Base-by-base conservation (phyloP, 2,888 invertebrate species). In the Linnaemya tessellans region DNA sequence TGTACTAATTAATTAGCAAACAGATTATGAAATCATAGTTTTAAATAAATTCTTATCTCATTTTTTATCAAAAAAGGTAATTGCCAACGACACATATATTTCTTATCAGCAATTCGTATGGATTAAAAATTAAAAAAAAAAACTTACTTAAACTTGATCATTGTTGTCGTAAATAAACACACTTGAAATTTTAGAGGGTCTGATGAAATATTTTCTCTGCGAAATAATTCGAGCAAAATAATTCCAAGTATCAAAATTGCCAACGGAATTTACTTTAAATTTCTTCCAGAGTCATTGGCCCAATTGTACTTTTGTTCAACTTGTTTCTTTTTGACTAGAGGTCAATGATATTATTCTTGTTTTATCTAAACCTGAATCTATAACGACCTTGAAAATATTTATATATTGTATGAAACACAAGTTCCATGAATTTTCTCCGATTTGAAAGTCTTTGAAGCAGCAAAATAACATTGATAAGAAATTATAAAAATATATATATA, bases 351-450 rank as follows among this genome's bases (percentile, higher is more conserved):
- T 65, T 46, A 30, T 30, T 30, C 3, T 46, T 46, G 0, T 54
- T 35, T 60, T 82, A 77, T 78, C 65, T 60, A 71, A 43, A 25
- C 54, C 64, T 49, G 49, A 77, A 70, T 77, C 60, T 70, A 56
- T 18, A 67, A 49, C 80, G 58, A 70, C 84, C 83, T 84, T 84
- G 83, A 49, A 64, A 73, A 74, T 38, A 67, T 65, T 74, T 78
- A 65, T 68, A 78, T 54, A 64, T 65, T 73, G 20, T 70, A 62
- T 38, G 46, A 58, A 60, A 49, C 22, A 56, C 68, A 80, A 84
- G 74, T 84, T 84, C 84, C 80, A 74, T 49, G 38, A 58, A 56
- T 74, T 70, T 64, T 20, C 56, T n/a, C 62, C 62, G 54, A 54
- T 54, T 62, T 38, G 35, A 41, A 35, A 62, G 41, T 38, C 58